A percentile compares a stretch with the other conserved stretches of the same genome.
phyloP scores from a whole-genome alignment of 2,888 invertebrate genomes.

The Chloromyia formosa region DNA sequence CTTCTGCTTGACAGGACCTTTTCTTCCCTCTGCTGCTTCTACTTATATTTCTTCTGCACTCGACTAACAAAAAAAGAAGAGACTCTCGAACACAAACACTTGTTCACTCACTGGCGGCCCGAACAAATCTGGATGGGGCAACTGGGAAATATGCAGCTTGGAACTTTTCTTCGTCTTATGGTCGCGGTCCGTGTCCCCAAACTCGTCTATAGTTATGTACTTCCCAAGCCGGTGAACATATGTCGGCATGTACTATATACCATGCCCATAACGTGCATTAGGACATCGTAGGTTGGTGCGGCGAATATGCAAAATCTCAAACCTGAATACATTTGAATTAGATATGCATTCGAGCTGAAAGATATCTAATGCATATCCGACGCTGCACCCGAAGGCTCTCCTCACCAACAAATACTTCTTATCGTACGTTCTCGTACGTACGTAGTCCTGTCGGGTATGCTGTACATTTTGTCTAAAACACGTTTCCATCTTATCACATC shows the following conservation, averaged over 20 bases:
- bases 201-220: neutral
- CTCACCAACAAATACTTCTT: no score
- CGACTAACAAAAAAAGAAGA: slow-evolving; percentile 33
- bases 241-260: neutral
- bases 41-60: slow-evolving; percentile 27
- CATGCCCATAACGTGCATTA: no score
- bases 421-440: no score
- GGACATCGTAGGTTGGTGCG: no score
- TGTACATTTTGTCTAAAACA: no score
- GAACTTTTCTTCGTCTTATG: slow-evolving; percentile 7
- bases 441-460: no score
- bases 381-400: no score
- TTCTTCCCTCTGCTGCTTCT: neutral
- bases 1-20: neutral
- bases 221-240: neutral
- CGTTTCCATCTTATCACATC: no score
- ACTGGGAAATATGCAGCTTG: slow-evolving; percentile 26
- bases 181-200: slow-evolving; percentile 23
- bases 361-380: no score
- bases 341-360: no score
- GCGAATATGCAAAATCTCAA: no score
- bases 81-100: slow-evolving; percentile 43
- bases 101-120: slow-evolving; percentile 50
- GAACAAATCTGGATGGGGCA: slow-evolving; percentile 48
- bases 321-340: no score